Percentiles rank a stretch among this genome's conserved stretches.
phyloP scores from a whole-genome alignment of 2,797 vertebrate species.

The Clarias platycephalus region DNA sequence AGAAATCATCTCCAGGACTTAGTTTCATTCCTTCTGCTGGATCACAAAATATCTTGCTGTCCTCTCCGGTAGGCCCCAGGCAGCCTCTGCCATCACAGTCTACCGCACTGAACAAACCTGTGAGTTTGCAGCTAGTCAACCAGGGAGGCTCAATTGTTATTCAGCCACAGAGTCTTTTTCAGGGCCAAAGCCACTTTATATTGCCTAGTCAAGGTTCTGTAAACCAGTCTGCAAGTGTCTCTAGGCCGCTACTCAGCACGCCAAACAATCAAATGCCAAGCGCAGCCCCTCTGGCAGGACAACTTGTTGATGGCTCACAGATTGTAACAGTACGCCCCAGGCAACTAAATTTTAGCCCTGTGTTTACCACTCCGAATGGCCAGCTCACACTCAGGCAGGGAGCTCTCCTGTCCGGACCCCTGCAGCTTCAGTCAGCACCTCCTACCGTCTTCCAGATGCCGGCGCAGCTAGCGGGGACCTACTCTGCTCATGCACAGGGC shows the following conservation, averaged over 20 bases:
- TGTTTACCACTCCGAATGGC: constrained; percentile 75
- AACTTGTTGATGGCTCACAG: constrained; percentile 75
- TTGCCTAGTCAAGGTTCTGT: constrained; percentile 75
- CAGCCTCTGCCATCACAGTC: constrained; percentile 54
- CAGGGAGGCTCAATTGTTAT: constrained; percentile 79
- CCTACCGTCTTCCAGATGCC: constrained; percentile 81
- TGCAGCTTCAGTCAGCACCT: constrained; percentile 75
- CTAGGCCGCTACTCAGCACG: constrained; percentile 66
- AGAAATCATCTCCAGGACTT: constrained; percentile 70
- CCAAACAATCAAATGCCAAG: constrained; percentile 61
- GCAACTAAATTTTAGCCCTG: constrained; percentile 78
- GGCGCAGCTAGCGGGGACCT: constrained; percentile 72
- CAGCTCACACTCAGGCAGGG: constrained; percentile 77
- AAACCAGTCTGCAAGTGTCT: constrained; percentile 63
- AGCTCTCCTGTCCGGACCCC: constrained; percentile 73
- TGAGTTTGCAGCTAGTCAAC: constrained; percentile 78
- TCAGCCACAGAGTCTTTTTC: constrained; percentile 79
- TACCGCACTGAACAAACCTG: constrained; percentile 68
- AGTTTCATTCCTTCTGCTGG: constrained; percentile 71
- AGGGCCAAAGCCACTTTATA: constrained; percentile 77
- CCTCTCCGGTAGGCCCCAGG: constrained; percentile 65
- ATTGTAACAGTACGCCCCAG: constrained; percentile 75
- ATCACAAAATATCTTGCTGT: constrained; percentile 73
- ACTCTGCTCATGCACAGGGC: constrained; percentile 66
- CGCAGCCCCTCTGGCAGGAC: constrained; percentile 63